A percentile compares a stretch with the other conserved stretches of the same genome.
Evolutionary conservation across 2,797 vertebrate genomes (phyloP).

Genomic region (Babyrousa celebensis): DNA sequence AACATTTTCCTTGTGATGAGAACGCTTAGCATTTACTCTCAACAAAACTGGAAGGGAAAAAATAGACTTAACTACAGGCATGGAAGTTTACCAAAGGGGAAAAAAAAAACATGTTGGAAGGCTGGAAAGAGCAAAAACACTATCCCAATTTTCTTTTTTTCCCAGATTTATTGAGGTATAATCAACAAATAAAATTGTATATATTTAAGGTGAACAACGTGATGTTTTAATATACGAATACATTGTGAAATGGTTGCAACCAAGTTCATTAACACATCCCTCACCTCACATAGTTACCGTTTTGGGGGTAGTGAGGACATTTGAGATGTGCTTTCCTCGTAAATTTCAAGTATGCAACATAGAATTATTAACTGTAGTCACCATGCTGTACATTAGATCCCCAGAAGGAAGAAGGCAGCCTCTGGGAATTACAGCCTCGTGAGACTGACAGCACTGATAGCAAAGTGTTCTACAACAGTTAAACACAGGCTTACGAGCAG

Average conservation of each 20-base stretch:
- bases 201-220: neutral
- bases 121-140: constrained; percentile 15
- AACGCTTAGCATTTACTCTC: neutral
- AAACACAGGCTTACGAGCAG: neutral
- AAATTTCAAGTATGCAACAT: neutral
- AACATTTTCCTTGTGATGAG: too few species aligned
- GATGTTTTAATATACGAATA: neutral
- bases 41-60: neutral
- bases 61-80: neutral
- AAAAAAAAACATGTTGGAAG: constrained; percentile 15
- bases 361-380: neutral
- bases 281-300: neutral
- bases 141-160: neutral
- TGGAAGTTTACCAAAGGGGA: neutral
- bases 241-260: neutral
- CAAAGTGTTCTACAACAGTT: constrained; percentile 37
- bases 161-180: neutral
- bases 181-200: neutral
- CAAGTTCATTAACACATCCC: neutral
- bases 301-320: neutral
- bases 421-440: neutral
- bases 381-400: neutral
- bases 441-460: neutral
- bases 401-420: constrained; percentile 12
- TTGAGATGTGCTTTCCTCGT: neutral